Evolutionary conservation across 2,888 invertebrate genomes (phyloP), one percentile per base, ranked within the genome.

Genomic region (Silvanus unidentatus): DNA sequence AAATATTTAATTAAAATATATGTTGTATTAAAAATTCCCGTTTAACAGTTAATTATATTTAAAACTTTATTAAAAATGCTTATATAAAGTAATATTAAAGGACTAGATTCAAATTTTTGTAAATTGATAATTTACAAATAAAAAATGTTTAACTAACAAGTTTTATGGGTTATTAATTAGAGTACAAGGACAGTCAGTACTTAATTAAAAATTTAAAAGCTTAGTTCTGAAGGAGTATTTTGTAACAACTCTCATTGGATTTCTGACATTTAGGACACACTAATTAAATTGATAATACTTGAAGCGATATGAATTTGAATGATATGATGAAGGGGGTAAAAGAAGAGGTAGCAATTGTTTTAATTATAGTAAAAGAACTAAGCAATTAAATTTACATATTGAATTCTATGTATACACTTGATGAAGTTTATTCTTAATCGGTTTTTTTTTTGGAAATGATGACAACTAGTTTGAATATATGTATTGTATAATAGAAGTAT

Each of bases 141-240:
- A n/a, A n/a, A n/a, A n/a, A n/a, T n/a, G n/a, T n/a, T n/a, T n/a
- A n/a, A n/a, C n/a, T n/a, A n/a, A n/a, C n/a, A n/a, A n/a, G n/a
- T n/a, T n/a, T n/a, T n/a, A n/a, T n/a, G n/a, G n/a, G n/a, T n/a
- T n/a, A n/a, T n/a, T n/a, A n/a, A n/a, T n/a, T n/a, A n/a, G n/a
- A n/a, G n/a, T n/a, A n/a, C 49, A 53, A 53, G 50, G 50, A 57
- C 55, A 55, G 48, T 58, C 54, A 54, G 56, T 57, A 55, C 55
- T 54, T 51, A 49, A 32, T 22, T 22, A 52, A 54, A 42, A 40
- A 49, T 53, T 52, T 43, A 52, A 44, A 50, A 44, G 56, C 54
- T 52, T 47, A 46, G 40, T 45, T 48, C 45, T 45, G 34, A 16
- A 29, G n/a, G n/a, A n/a, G n/a, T 11, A 22, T 8, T 32, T 32